A percentile compares a stretch with the other conserved stretches of the same genome.
Conservation (phyloP, 1,140 invertebrate genomes). For the Agrypnia vestita region DNA sequence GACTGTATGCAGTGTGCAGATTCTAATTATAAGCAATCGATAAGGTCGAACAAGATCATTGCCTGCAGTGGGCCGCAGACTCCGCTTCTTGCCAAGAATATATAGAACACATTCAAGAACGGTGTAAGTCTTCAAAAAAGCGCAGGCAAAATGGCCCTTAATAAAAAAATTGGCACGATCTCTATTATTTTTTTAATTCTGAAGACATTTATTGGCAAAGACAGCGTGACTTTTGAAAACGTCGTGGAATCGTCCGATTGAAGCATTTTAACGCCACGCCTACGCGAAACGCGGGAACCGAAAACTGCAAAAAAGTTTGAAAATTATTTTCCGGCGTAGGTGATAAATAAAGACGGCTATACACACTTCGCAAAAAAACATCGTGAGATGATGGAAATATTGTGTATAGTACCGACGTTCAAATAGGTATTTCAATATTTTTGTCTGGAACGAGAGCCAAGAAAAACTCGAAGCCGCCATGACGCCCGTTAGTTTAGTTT, state of each 20-base stretch:
- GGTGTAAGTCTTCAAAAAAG: constrained; percentile 1
- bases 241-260: neutral
- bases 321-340: too few relatives aligned
- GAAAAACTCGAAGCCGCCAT: neutral
- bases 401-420: neutral
- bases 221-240: neutral
- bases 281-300: neutral
- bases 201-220: constrained; percentile 10
- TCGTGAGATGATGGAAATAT: constrained; percentile 30
- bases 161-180: constrained; percentile 15
- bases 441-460: constrained; percentile 17
- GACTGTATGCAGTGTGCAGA: too few relatives aligned
- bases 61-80: constrained; percentile 24
- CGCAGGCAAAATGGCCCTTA: neutral
- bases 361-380: neutral
- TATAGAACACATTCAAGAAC: constrained; percentile 4
- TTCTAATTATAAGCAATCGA: constrained; percentile 10
- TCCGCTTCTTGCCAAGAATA: constrained; percentile 18
- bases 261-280: neutral
- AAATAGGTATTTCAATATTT: neutral
- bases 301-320: neutral
- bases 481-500: constrained; percentile 25
- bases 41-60: constrained; percentile 40
- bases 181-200: neutral
- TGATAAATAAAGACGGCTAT: too few relatives aligned